These are phyloP conservation scores for Parus major DNA, from an alignment of 2,113 vertebrate species.

Conservation along the genomic window DNA sequence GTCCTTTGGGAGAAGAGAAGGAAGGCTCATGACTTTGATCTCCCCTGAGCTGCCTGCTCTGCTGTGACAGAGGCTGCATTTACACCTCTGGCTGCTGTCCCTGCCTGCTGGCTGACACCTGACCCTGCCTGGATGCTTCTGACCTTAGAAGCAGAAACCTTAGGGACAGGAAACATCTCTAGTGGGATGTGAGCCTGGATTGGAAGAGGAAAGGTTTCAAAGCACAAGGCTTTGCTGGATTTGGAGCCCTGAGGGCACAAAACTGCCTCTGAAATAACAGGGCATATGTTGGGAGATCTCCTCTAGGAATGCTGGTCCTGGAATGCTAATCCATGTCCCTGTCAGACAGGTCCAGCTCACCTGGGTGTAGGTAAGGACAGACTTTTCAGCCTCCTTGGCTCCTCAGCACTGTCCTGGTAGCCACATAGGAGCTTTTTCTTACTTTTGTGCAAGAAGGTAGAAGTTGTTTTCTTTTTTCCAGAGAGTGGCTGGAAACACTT, in stretches of 20 bases:
- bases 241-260: background rate
- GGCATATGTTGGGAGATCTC: accelerated
- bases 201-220: background rate
- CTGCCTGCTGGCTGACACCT: background rate
- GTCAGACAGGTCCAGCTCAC: background rate
- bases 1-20: background rate
- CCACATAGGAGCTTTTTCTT: background rate
- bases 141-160: background rate
- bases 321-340: background rate
- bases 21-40: background rate
- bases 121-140: background rate
- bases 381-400: background rate
- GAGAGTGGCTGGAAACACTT: background rate
- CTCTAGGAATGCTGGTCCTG: background rate
- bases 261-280: background rate
- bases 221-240: background rate
- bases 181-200: accelerated
- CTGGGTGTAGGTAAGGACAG: background rate
- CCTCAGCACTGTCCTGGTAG: background rate
- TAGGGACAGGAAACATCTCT: accelerated
- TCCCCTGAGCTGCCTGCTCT: background rate
- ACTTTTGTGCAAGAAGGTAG: background rate
- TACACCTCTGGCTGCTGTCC: background rate
- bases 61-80: background rate
- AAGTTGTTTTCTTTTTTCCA: background rate